These are phyloP conservation scores for Sthenelais limicola DNA, from an alignment of 2,888 invertebrate species.

Conservation along the genomic window DNA sequence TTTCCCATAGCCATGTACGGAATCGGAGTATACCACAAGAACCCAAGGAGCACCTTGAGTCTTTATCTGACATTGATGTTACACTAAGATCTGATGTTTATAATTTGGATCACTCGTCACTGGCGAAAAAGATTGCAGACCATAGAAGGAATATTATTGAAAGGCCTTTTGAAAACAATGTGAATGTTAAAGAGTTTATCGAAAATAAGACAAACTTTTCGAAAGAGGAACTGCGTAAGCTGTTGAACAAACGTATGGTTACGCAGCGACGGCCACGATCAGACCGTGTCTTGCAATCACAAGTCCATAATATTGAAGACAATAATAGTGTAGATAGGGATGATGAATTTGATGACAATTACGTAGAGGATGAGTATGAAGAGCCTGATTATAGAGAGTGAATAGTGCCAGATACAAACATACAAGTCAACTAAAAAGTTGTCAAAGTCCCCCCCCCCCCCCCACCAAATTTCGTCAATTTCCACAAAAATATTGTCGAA, in stretches of 20 bases:
- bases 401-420: too few relatives aligned
- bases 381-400: background rate
- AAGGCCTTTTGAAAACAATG: too few relatives aligned
- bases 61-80: too few relatives aligned
- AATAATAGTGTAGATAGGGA: background rate
- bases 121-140: constrained; percentile 48
- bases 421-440: too few relatives aligned
- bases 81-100: constrained; percentile 53
- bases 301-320: background rate
- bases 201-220: background rate
- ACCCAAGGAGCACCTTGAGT: too few relatives aligned
- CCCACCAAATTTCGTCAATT: too few relatives aligned
- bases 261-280: background rate
- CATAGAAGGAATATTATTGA: too few relatives aligned
- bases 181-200: background rate
- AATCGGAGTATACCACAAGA: too few relatives aligned
- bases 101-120: constrained; percentile 49
- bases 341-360: background rate
- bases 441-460: too few relatives aligned
- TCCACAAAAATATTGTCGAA: too few relatives aligned
- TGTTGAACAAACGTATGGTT: background rate
- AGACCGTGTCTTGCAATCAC: background rate
- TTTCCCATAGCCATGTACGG: too few relatives aligned
- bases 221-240: background rate
- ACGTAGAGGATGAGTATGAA: background rate